phyloP scores from a whole-genome alignment of 2,797 vertebrate species.

The Cynopterus sphinx region DNA sequence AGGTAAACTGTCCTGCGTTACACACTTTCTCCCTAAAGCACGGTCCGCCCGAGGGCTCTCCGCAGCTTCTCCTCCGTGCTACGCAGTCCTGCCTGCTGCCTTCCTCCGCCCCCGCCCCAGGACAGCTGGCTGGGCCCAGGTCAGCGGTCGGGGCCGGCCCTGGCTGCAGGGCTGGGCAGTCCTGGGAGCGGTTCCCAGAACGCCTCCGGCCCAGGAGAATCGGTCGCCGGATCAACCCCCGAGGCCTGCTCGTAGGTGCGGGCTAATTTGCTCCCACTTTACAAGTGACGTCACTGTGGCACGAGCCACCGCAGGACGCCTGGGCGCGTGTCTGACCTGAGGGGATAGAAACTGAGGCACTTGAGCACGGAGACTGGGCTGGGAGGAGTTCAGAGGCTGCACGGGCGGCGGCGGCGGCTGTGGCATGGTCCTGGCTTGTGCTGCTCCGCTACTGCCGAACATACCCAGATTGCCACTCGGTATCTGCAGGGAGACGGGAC shows the following conservation, averaged over 20 bases:
- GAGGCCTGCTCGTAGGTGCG: background rate
- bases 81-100: too few relatives aligned
- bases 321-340: slow-evolving; percentile 88
- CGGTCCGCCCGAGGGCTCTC: too few relatives aligned
- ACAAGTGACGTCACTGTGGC: background rate
- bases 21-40: too few relatives aligned
- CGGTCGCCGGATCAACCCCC: accelerated
- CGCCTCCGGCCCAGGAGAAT: background rate
- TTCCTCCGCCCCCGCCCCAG: background rate
- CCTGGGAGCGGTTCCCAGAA: background rate
- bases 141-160: too few relatives aligned
- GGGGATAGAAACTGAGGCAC: slow-evolving; percentile 99
- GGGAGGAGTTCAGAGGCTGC: slow-evolving; percentile 98
- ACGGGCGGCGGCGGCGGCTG: slow-evolving; percentile 93
- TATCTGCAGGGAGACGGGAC: slow-evolving; percentile 86
- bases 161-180: too few relatives aligned
- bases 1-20: accelerated
- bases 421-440: slow-evolving; percentile 97
- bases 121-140: background rate
- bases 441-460: slow-evolving; percentile 98
- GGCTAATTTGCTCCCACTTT: background rate
- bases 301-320: background rate
- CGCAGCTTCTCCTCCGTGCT: accelerated
- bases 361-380: slow-evolving; percentile 99
- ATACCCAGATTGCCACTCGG: slow-evolving; percentile 96